Evolutionary conservation across 2,888 invertebrate species (phyloP), one percentile per base, ranked within the genome.

Genomic region (Hemistola chrysoprasaria): DNA sequence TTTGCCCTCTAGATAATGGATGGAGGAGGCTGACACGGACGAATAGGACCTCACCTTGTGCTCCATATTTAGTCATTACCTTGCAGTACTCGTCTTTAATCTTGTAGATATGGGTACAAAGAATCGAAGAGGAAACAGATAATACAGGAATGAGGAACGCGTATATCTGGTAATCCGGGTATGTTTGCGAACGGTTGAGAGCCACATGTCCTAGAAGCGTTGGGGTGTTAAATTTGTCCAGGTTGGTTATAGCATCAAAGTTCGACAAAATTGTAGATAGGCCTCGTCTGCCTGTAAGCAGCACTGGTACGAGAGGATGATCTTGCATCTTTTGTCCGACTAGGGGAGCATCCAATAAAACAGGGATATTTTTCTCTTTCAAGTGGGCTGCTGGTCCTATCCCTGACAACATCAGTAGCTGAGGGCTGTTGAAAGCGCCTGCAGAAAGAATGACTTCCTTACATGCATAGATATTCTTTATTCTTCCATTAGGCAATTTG

Each of bases 341-440:
- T 6, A 56, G 50, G n/a, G 69, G 66, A 0, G 62, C 54, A 44
- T 76, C 50, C 3, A 62, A 28, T 1, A 68, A 20, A 0, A 64
- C 55, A 7, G 55, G 21, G 6, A 77, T 73, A 6, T 56, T 50
- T n/a, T 60, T 47, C 21, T 62, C 53, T 1, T 46, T 16, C 4
- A 78, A 53, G 52, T 76, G 62, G 0, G 61, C 32, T 8, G 46
- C 59, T 4, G 70, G 76, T 1, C 78, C 78, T 6, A 79, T 56
- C 1, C 78, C 76, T 0, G 76, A 78, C 2, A 71, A 26, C 73
- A 78, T 73, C 6, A 79, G 33, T 6, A 79, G 29, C 46, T 76
- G 64, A n/a, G 77, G 72, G 27, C 63, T 69, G 20, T 66, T 69
- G 0, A 72, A 50, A 7, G 68, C 50, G 4, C 78, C 78, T 8